Evolutionary conservation across 2,888 invertebrate genomes (phyloP).

Genomic region (Ctenicera cuprea): DNA sequence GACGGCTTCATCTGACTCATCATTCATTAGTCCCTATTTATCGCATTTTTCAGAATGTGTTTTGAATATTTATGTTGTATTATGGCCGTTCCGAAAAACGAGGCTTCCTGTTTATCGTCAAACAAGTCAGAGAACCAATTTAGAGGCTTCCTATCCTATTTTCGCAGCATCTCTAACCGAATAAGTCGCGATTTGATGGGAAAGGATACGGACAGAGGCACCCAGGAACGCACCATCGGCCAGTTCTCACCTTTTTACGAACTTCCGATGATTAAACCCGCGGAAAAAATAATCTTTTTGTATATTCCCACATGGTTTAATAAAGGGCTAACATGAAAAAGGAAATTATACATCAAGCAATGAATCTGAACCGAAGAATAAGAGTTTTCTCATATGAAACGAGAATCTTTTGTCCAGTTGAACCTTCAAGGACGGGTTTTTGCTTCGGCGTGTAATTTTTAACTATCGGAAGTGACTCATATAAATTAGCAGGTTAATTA

Average conservation of each 20-base stretch:
- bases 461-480: slow-evolving; percentile 51
- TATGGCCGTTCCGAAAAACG: slow-evolving; percentile 41
- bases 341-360: slow-evolving; percentile 42
- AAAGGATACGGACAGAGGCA: slow-evolving; percentile 41
- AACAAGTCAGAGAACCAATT: slow-evolving; percentile 18
- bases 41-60: slow-evolving; percentile 49
- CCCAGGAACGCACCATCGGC: slow-evolving; percentile 34
- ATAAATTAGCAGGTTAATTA: slow-evolving; percentile 39
- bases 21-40: slow-evolving; percentile 50
- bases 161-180: neutral
- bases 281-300: slow-evolving; percentile 24
- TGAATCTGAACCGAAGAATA: slow-evolving; percentile 38
- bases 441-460: slow-evolving; percentile 38
- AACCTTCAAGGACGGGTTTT: slow-evolving; percentile 39
- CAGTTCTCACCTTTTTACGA: slow-evolving; percentile 40
- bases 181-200: slow-evolving; percentile 36
- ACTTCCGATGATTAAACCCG: slow-evolving; percentile 45
- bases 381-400: slow-evolving; percentile 43
- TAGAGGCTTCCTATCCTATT: slow-evolving; percentile 5
- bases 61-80: slow-evolving; percentile 50
- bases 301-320: slow-evolving; percentile 38
- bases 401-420: slow-evolving; percentile 40
- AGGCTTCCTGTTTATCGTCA: slow-evolving; percentile 45
- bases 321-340: slow-evolving; percentile 7
- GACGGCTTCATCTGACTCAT: slow-evolving; percentile 53